Base-by-base conservation (phyloP, 2,888 invertebrate species). In the Drymonia ruficornis region DNA sequence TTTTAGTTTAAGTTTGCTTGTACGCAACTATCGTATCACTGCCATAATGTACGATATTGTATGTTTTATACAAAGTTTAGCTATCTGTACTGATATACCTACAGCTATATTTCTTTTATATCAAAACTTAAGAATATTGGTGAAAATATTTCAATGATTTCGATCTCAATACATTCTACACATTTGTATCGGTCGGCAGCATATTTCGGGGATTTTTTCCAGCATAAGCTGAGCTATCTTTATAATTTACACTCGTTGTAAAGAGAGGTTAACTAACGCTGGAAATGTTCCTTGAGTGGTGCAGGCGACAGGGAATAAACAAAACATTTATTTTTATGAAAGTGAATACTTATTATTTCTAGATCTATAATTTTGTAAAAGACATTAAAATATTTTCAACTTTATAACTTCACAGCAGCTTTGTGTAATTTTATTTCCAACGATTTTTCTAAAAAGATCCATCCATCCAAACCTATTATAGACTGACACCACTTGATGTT, bases 401-500 rank as follows among this genome's bases (percentile, higher is more conserved):
- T 60, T 63, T 57, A 59, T 51, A 55, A 34, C n/a, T 55, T 63
- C 38, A 47, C 31, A 19, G 13, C 18, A 13, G 42, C 40, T 31
- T 44, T 31, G n/a, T 44, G 11, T 29, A 50, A 16, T 48, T 49
- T 29, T 52, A 50, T 53, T 47, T 34, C 2, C n/a, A 34, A 47
- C 1, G 47, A 16, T 31, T 31, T 45, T 44, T 77, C 70, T 67
- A 74, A 78, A 84, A 77, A 82, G 89, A 84, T 91, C 91, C 91
- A 92, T 91, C 91, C 91, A 87, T 65, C 53, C 58, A 70, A 68
- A 87, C 83, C 86, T 89, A 83, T 84, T 89, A 91, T 91, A 92
- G 92, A 92, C 92, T 91, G 92, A 92, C 92, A 90, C 92, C 78
- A 83, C 78, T 88, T 74, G 80, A 90, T 89, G 91, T 90, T 90